These are phyloP conservation scores for Cotesia glomerata DNA, from an alignment of 1,140 invertebrate species.

Conservation along the genomic window DNA sequence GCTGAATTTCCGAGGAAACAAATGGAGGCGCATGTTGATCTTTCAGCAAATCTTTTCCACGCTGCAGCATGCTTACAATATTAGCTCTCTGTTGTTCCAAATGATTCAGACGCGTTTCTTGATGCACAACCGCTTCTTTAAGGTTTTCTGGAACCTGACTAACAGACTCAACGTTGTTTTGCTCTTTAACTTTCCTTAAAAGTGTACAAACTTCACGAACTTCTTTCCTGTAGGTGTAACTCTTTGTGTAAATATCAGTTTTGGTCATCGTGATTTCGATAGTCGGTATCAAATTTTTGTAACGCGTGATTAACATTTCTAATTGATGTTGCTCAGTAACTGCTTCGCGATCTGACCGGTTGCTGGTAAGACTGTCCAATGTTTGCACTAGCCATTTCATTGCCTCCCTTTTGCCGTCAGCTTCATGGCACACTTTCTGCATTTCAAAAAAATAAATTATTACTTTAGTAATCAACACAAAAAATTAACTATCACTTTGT, in stretches of 20 bases:
- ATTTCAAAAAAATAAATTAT: slow-evolving; percentile 3
- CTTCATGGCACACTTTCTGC: slow-evolving; percentile 86
- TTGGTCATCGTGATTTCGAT: slow-evolving; percentile 92
- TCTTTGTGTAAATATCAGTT: slow-evolving; percentile 89
- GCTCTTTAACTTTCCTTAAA: slow-evolving; percentile 75
- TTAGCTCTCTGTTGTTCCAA: slow-evolving; percentile 85
- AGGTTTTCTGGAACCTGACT: slow-evolving; percentile 79
- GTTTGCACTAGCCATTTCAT: slow-evolving; percentile 95
- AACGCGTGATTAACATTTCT: slow-evolving; percentile 82
- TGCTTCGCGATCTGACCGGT: slow-evolving; percentile 80
- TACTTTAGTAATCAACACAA: neutral
- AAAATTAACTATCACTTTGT: neutral
- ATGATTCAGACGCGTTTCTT: slow-evolving; percentile 80
- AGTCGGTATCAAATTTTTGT: slow-evolving; percentile 88
- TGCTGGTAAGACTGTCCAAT: slow-evolving; percentile 82
- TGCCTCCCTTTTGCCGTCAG: slow-evolving; percentile 86
- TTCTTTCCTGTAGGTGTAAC: slow-evolving; percentile 88
- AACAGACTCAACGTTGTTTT: slow-evolving; percentile 68
- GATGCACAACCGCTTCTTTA: slow-evolving; percentile 76
- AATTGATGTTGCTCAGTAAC: slow-evolving; percentile 79
- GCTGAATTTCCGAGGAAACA: slow-evolving; percentile 81
- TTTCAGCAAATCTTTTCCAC: slow-evolving; percentile 86
- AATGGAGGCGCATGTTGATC: slow-evolving; percentile 86
- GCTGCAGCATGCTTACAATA: slow-evolving; percentile 88
- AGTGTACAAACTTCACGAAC: slow-evolving; percentile 83